Base-by-base conservation (phyloP, 2,888 invertebrate genomes). In the Gibbula magus region DNA sequence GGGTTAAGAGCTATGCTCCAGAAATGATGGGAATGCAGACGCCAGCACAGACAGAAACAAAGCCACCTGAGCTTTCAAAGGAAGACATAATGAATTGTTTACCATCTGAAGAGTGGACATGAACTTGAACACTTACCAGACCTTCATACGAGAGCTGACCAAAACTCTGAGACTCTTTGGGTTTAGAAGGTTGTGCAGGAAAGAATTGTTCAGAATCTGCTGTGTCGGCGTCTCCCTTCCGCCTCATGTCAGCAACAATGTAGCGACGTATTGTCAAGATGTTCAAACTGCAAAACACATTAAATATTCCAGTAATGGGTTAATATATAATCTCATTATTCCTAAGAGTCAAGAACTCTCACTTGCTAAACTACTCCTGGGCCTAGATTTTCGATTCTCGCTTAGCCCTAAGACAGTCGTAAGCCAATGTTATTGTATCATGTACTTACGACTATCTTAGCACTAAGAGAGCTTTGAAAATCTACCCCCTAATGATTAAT, bases 251-350 rank as follows among this genome's bases (percentile, higher is more conserved):
- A 20, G 86, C 86, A 29, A 91, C 90, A 66, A 92, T 89, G 83
- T 92, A 90, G 18, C 92, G 87, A 32, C 92, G 85, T 35, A 92
- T 90, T 18, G 88, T 91, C 81, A 91, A 82, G 32, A 92, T 88
- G 82, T 92, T 91, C 77, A 92, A 83, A 82, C 92, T 92, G 86
- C 29, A 84, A 79, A 8, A 45, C 45, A 45, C 7, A 10, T 10
- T 8, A 10, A 5, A 45, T 45, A 13, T 45, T 45, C 10, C 5
- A 45, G 10, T 45, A 45, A 5, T 45, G 45, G 4, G 5, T 45
- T 1, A 51, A 22, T 0, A 22, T 2, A 5, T 45, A n/a, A 45
- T 75, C 18, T 8, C 8, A 8, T 20, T 51, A 45, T 20, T n/a
- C 25, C 1, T 56, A 7, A 25, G 22, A 56, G 56, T 56, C 56